Evolutionary conservation across 2,113 vertebrate genomes (phyloP), one percentile per base, ranked within the genome.

Genomic region (Mugil cephalus): DNA sequence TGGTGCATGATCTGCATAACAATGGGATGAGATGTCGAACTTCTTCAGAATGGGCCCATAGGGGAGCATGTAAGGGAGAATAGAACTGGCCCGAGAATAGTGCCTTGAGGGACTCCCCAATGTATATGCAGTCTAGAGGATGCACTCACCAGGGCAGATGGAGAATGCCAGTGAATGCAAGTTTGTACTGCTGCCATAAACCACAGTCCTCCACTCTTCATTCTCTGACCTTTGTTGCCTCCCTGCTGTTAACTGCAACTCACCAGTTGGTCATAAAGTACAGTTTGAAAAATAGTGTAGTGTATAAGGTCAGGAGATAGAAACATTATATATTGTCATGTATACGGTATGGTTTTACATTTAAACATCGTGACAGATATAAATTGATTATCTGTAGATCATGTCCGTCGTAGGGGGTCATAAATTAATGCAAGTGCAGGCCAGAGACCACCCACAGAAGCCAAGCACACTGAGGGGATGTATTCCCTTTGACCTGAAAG

Each of bases 401-500:
- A 19, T 6, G 67, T 51, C 50, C 30, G 34, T 39, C n/a, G 1
- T 45, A 38, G 36, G 36, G 42, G 50, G 30, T 21, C 11, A 48
- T 69, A 73, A 85, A 85, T 84, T 18, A 74, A 84, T 81, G 21
- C 63, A 52, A 30, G 56, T 67, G 58, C 51, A 19, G 67, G 43
- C 24, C 51, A 43, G 42, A 65, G 84, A 84, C 89, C 89, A 85
- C 87, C 87, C 69, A 79, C 73, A 47, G 69, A 61, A 77, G 40
- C 69, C 0, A 46, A 77, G 78, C 79, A 75, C 67, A 80, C 74
- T 52, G 43, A 56, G 60, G 71, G 71, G 73, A 84, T 87, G 83
- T 74, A 79, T 85, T 87, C 74, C 63, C 79, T 86, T 85, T 89
- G 85, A 91, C 88, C 87, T 65, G 61, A 84, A 88, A 81, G 79